Conservation (phyloP, 1,140 invertebrate genomes). For the Cephus cinctus region DNA sequence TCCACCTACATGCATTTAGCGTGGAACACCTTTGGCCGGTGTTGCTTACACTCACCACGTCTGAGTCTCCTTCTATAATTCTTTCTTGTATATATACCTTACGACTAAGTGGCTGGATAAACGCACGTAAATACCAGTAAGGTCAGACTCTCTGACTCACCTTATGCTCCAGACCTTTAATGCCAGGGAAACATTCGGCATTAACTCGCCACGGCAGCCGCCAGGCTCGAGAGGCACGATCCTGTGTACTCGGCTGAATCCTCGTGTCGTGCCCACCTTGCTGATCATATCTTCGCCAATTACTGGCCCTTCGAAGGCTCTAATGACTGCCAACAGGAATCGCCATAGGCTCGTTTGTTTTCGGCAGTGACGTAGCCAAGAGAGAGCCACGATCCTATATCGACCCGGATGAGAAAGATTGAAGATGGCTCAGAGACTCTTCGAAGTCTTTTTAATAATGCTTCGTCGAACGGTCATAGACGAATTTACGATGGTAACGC, state of each 20-base stretch:
- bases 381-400: slow-evolving; percentile 5
- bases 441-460: too few relatives aligned
- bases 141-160: too few relatives aligned
- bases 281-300: slow-evolving; percentile 26
- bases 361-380: neutral
- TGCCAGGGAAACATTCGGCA: too few relatives aligned
- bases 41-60: too few relatives aligned
- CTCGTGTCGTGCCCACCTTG: slow-evolving; percentile 19
- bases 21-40: slow-evolving; percentile 14
- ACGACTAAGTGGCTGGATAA: neutral
- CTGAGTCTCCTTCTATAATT: neutral
- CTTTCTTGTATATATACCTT: neutral
- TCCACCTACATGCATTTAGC: slow-evolving; percentile 24
- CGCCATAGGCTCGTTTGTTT: slow-evolving; percentile 10
- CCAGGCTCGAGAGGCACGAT: too few relatives aligned
- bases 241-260: too few relatives aligned
- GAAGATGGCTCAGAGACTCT: too few relatives aligned
- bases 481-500: too few relatives aligned
- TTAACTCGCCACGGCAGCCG: too few relatives aligned
- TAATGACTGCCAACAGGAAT: slow-evolving; percentile 20
- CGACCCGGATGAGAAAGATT: slow-evolving; percentile 5
- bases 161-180: too few relatives aligned
- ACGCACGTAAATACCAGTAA: too few relatives aligned
- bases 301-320: slow-evolving; percentile 19
- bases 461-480: too few relatives aligned